phyloP scores from a whole-genome alignment of 2,797 vertebrate species.

The Phrynocephalus vlangalii region DNA sequence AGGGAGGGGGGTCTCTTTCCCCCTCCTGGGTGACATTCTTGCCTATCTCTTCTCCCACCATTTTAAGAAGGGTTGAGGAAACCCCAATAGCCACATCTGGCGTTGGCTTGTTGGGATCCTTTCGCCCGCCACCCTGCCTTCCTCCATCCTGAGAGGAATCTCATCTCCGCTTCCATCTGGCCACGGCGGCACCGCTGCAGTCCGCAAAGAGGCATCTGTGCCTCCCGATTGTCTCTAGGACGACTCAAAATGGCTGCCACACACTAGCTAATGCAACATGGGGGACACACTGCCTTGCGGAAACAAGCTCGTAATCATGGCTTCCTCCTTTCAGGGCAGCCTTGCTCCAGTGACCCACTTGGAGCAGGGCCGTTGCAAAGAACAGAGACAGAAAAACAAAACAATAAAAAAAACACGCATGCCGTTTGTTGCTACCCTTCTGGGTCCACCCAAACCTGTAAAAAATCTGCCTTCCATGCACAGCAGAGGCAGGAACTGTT shows the following conservation, averaged over 20 bases:
- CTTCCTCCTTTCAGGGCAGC: neutral
- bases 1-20: neutral
- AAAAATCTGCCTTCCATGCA: no score
- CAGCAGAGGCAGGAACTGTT: no score
- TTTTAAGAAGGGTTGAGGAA: neutral
- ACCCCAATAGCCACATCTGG: no score
- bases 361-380: neutral
- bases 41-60: no score
- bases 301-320: no score
- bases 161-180: neutral
- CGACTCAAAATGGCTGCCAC: constrained; percentile 61
- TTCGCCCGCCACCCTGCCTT: neutral
- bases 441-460: no score
- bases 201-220: neutral
- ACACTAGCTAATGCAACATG: neutral
- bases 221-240: rapidly evolving
- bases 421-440: no score
- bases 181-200: neutral
- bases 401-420: neutral
- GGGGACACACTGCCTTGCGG: neutral
- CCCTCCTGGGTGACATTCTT: neutral
- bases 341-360: no score
- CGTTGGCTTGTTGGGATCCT: neutral
- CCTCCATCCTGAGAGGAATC: neutral
- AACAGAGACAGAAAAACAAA: neutral